Evolutionary conservation across 1,140 invertebrate genomes (phyloP).

Genomic region (Zaprionus taronus): DNA sequence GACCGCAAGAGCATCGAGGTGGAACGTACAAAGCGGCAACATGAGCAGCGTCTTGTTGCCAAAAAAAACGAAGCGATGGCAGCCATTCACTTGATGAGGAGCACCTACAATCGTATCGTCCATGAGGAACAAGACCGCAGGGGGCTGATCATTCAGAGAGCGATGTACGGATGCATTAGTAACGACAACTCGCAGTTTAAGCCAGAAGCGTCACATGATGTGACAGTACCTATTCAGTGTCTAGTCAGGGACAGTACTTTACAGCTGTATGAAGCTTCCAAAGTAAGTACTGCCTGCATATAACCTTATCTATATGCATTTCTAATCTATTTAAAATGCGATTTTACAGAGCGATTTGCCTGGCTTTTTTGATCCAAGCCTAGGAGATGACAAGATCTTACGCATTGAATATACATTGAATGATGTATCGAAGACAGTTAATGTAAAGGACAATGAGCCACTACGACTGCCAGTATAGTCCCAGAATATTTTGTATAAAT

Average conservation of each 20-base stretch:
- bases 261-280: conserved; percentile 92
- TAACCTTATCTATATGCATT: not conserved
- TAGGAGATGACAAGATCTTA: conserved; percentile 96
- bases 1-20: conserved; percentile 91
- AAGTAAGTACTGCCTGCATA: conserved; percentile 87
- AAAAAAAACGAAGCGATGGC: conserved; percentile 93
- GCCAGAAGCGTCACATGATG: conserved; percentile 90
- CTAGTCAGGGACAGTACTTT: conserved; percentile 96
- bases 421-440: conserved; percentile 90
- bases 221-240: conserved; percentile 96
- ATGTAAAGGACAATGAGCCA: conserved; percentile 91
- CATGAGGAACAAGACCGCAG: conserved; percentile 91
- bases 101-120: conserved; percentile 90
- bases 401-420: conserved; percentile 94
- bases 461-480: conserved; percentile 89
- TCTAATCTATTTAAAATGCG: not conserved
- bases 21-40: conserved; percentile 90
- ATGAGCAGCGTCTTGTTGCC: conserved; percentile 90
- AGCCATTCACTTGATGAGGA: conserved; percentile 94
- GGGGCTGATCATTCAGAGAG: conserved; percentile 94
- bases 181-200: conserved; percentile 77
- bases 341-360: conserved; percentile 93
- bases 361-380: conserved; percentile 98
- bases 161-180: conserved; percentile 91
- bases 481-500: conserved; percentile 65